Evolutionary conservation across 2,113 vertebrate genomes (phyloP), one percentile per base, ranked within the genome.

Genomic region (Brachyhypopomus occidentalis): DNA sequence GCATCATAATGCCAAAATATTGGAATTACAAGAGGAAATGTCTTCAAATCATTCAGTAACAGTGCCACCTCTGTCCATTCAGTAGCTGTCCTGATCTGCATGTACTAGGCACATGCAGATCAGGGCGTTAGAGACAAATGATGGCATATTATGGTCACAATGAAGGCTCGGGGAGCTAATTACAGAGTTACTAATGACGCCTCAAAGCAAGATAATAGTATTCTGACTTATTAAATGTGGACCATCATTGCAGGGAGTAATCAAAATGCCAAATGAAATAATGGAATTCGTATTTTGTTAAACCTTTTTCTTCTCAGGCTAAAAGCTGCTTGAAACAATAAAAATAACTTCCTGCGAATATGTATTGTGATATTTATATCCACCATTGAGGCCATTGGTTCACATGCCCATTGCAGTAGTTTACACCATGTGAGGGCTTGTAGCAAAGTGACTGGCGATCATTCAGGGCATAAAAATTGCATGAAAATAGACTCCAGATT

Each of bases 1-100:
- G 27, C 83, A 84, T 86, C 55, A 83, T 73, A 83, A 80, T 83
- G 73, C 77, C 66, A 78, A 77, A 77, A 64, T 64, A 83, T 80
- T 78, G 55, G 41, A 82, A 77, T 83, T 79, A 25, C 59, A 56
- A 38, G 59, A 58, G 80, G 77, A 84, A 79, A 60, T 64, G 48
- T 72, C 41, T 75, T 58, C 64, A 71, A 75, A 58, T 69, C 55
- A 22, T 20, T 34, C 30, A 82, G 75, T n/a, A 66, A n/a, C 27
- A 62, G 34, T 4, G 17, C n/a, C 41, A 82, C 60, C 67, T 52
- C 22, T 16, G 30, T 67, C 59, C 52, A 52, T 56, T 41, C 72
- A 73, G 82, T 84, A 71, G 83, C 38, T 63, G 69, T n/a, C n/a
- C n/a, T n/a, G n/a, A n/a, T n/a, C n/a, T n/a, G n/a, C n/a, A n/a